Conservation (phyloP, 2,888 invertebrate species). For the Eretmocerus hayati region DNA sequence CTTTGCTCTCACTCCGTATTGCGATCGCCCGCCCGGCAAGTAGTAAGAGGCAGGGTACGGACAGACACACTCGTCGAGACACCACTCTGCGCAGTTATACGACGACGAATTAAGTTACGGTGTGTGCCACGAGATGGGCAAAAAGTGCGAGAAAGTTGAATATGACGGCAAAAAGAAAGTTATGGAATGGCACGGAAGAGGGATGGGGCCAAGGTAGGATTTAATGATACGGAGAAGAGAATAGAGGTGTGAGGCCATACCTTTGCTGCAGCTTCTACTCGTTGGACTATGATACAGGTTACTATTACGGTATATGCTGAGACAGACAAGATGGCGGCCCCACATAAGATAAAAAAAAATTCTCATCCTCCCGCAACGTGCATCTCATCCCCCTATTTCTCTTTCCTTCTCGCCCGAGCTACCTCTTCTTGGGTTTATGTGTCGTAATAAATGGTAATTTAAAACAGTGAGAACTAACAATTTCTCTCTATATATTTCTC, state of each 20-base stretch:
- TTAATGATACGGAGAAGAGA: conserved; percentile 15
- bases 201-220: conserved; percentile 13
- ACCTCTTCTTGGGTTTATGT: conserved; percentile 39
- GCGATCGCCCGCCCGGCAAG: no score
- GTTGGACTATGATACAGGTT: no score
- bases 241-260: background rate
- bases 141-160: conserved; percentile 16
- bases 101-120: background rate
- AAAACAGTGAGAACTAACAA: conserved; percentile 48
- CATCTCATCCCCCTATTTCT: conserved; percentile 1
- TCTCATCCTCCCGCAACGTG: background rate
- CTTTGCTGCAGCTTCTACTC: conserved; percentile 21
- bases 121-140: conserved; percentile 5
- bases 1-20: no score
- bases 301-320: no score
- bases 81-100: background rate
- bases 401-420: conserved; percentile 29
- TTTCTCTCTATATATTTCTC: conserved; percentile 45
- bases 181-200: conserved; percentile 9
- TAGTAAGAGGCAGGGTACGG: conserved; percentile 23
- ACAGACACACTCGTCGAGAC: no score
- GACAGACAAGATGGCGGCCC: conserved; percentile 42
- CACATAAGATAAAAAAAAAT: conserved; percentile 8
- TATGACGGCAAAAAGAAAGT: conserved; percentile 19
- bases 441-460: conserved; percentile 48